Evolutionary conservation across 92 coral and sea anemone genomes (phyloP).

Genomic region (Parazoanthus darwini): DNA sequence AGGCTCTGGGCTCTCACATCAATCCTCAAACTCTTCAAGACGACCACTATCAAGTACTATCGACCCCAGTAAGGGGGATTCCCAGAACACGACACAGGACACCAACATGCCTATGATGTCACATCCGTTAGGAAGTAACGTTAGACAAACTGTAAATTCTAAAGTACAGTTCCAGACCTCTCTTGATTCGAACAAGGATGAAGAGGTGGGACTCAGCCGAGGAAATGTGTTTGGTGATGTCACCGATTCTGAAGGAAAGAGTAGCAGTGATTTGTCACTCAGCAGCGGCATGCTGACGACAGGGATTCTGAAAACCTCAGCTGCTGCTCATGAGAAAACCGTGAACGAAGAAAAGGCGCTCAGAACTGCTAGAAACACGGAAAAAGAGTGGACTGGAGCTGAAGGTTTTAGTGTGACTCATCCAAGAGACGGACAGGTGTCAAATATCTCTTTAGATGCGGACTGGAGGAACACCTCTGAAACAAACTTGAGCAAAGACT

Average conservation of each 20-base stretch:
- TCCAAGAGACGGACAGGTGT: not conserved
- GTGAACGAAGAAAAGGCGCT: not conserved
- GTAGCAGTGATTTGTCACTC: slow-evolving; percentile 56
- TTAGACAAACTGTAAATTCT: not conserved
- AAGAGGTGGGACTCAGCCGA: slow-evolving; percentile 17
- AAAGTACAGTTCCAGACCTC: not conserved
- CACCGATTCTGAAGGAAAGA: slow-evolving; percentile 51
- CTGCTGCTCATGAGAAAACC: not conserved
- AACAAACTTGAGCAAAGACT: not conserved
- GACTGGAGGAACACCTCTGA: slow-evolving; percentile 6
- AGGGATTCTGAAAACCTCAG: slow-evolving; percentile 52
- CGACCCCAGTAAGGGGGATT: slow-evolving; percentile 53
- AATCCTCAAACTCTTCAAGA: slow-evolving; percentile 37
- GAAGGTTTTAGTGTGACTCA: not conserved
- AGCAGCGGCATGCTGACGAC: slow-evolving; percentile 56
- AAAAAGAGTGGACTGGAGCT: not conserved
- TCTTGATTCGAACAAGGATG: slow-evolving; percentile 7
- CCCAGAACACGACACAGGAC: slow-evolving; percentile 51
- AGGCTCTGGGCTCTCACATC: slow-evolving; percentile 3
- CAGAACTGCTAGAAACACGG: not conserved
- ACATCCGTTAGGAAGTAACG: not conserved
- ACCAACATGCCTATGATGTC: slow-evolving; percentile 30
- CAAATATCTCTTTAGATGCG: slow-evolving; percentile 29
- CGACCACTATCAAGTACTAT: slow-evolving; percentile 69
- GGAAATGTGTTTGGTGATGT: slow-evolving; percentile 24